A percentile compares a stretch with the other conserved stretches of the same genome.
Conservation (phyloP, 2,888 invertebrate genomes). For the Aspidiotus destructor region DNA sequence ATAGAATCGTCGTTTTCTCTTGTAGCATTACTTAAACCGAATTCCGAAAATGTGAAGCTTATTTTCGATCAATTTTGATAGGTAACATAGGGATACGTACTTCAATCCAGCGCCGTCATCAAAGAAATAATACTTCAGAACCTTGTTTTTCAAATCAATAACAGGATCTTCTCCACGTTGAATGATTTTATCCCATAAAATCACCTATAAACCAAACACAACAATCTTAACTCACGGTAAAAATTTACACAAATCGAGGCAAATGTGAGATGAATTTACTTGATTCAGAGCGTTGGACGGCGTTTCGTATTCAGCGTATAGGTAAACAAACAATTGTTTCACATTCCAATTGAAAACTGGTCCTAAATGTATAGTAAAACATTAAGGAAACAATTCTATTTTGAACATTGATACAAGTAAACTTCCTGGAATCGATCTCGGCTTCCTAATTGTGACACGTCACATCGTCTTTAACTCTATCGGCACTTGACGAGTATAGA, state of each 20-base stretch:
- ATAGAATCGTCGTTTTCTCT: too few species aligned
- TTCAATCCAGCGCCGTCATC: slow-evolving; percentile 96
- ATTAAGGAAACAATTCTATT: slow-evolving; percentile 6
- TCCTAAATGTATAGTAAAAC: slow-evolving; percentile 51
- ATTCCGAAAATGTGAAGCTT: too few species aligned
- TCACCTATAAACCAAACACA: slow-evolving; percentile 52
- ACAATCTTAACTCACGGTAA: neutral
- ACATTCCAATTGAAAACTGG: slow-evolving; percentile 98
- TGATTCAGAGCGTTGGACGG: slow-evolving; percentile 77
- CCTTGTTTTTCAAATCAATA: slow-evolving; percentile 84
- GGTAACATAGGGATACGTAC: slow-evolving; percentile 47
- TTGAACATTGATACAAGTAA: neutral
- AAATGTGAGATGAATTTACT: slow-evolving; percentile 41
- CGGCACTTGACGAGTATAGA: too few species aligned
- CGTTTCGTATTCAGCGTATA: slow-evolving; percentile 93
- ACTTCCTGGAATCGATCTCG: too few species aligned
- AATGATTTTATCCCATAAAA: slow-evolving; percentile 98
- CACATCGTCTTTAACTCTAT: too few species aligned
- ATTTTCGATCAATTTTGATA: too few species aligned
- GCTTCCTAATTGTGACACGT: too few species aligned
- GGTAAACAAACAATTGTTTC: slow-evolving; percentile 90
- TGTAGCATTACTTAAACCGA: too few species aligned
- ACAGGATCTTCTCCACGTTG: slow-evolving; percentile 86
- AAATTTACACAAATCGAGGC: neutral
- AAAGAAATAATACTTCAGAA: slow-evolving; percentile 99